A percentile compares a stretch with the other conserved stretches of the same genome.
Evolutionary conservation across 2,113 vertebrate genomes (phyloP).

Genomic region (Puffinus mauretanicus): DNA sequence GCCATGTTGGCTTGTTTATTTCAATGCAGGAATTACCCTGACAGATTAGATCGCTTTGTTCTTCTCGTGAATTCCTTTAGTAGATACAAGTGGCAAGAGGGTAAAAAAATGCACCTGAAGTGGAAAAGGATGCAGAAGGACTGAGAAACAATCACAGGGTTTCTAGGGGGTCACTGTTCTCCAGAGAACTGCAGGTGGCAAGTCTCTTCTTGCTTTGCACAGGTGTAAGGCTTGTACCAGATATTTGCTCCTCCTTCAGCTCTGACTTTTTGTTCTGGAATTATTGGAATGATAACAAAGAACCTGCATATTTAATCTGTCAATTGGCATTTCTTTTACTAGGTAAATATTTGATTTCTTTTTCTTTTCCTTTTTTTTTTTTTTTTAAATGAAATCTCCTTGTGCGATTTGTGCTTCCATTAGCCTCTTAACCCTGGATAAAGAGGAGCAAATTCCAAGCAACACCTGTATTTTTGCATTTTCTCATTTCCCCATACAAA

Average conservation of each 20-base stretch:
- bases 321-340: background rate
- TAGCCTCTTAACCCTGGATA: slow-evolving; percentile 37
- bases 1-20: background rate
- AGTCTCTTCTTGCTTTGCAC: background rate
- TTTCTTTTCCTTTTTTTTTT: background rate
- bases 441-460: slow-evolving; percentile 41
- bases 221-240: background rate
- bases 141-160: background rate
- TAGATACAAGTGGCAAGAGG: background rate
- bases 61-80: background rate
- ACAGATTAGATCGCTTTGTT: background rate
- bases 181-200: background rate
- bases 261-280: slow-evolving; percentile 8
- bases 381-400: background rate
- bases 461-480: slow-evolving; percentile 23
- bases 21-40: background rate
- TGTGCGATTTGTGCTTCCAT: background rate
- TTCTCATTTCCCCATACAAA: slow-evolving; percentile 54
- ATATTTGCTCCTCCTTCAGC: background rate
- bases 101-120: background rate
- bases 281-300: slow-evolving; percentile 44
- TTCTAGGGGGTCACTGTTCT: background rate
- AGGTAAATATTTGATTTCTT: slow-evolving; percentile 41
- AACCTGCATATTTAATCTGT: slow-evolving; percentile 18
- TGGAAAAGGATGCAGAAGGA: background rate